Base-by-base conservation (phyloP, 1,140 invertebrate species). In the Calliopsis andreniformis region DNA sequence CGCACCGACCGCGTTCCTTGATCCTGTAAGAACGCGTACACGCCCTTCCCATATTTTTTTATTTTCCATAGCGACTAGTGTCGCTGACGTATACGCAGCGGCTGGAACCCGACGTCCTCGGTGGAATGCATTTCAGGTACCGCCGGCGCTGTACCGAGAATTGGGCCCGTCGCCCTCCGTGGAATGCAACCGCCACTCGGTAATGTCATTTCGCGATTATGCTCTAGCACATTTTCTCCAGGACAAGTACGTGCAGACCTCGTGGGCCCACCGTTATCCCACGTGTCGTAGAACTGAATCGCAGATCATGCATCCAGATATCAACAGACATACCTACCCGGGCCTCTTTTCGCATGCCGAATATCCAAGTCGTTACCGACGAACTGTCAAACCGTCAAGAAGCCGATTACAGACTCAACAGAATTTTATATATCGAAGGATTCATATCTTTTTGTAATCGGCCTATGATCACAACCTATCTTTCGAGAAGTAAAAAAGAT, bases 161-260 rank as follows among this genome's bases (percentile, higher is more conserved):
- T 76, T 76, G 73, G 73, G 73, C 73, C 73, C 73, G 73, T 76
- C 73, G 73, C 73, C 73, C 73, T 76, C 64, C 55, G 64, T 61
- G 73, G 73, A 76, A 76, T 76, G 73, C 66, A 47, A 69, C 73
- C 56, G 66, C 55, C 56, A 55, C 35, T 39, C 35, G 66, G 25
- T 76, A 76, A 76, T 76, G 73, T 69, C 73, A 45, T 76, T 76
- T 76, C 56, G 55, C 73, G 73, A 76, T 76, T 76, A 76, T 69
- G 73, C 43, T 76, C 73, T 76, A 61, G 55, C 66, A 59, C 55
- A 69, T 76, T 59, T 69, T 69, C 73, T 25, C 64, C n/a, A 35
- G 35, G 73, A 61, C 72, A 59, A 68, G 73, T 76, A 76, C 73
- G 66, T 69, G 73, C 43, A 64, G n/a, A 39, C n/a, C 55, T 39